Percentiles rank a stretch among this genome's conserved stretches.
phyloP scores from a whole-genome alignment of 2,113 vertebrate genomes.

The Sakesphorus luctuosus region DNA sequence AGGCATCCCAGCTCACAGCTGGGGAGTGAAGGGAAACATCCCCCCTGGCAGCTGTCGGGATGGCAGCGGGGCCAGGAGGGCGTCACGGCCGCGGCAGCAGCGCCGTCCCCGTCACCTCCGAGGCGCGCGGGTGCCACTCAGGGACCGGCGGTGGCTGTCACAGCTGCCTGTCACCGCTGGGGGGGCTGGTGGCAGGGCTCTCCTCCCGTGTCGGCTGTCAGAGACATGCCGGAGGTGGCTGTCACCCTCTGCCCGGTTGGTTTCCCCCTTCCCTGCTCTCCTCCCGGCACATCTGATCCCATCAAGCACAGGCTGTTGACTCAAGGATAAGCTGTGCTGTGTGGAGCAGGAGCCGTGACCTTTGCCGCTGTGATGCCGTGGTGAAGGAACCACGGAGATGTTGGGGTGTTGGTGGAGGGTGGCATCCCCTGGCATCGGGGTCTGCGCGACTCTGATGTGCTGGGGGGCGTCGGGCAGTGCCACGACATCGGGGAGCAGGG shows the following conservation, averaged over 20 bases:
- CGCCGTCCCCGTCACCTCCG: neutral
- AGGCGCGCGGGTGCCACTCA: constrained; percentile 12
- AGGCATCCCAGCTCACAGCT: accelerated
- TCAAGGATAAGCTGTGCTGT: neutral
- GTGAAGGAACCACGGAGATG: neutral
- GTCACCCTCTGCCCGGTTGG: neutral
- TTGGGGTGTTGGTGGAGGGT: neutral
- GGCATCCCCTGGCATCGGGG: accelerated
- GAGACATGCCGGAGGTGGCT: neutral
- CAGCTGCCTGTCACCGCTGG: constrained; percentile 35
- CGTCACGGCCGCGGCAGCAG: neutral
- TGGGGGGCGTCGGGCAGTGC: neutral
- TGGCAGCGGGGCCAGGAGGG: neutral
- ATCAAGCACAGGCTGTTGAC: neutral
- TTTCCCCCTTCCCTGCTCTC: neutral
- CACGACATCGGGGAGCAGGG: accelerated
- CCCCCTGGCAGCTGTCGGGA: accelerated
- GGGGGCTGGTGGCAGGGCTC: neutral
- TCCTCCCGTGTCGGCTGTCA: constrained; percentile 48
- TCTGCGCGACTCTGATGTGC: neutral
- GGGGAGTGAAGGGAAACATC: neutral
- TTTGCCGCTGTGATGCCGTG: accelerated
- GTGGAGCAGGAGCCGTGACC: neutral
- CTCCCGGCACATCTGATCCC: neutral
- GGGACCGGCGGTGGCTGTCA: constrained; percentile 21